Evolutionary conservation across 1,140 invertebrate species (phyloP), one percentile per base, ranked within the genome.

Genomic region (Pteromalus puparum): DNA sequence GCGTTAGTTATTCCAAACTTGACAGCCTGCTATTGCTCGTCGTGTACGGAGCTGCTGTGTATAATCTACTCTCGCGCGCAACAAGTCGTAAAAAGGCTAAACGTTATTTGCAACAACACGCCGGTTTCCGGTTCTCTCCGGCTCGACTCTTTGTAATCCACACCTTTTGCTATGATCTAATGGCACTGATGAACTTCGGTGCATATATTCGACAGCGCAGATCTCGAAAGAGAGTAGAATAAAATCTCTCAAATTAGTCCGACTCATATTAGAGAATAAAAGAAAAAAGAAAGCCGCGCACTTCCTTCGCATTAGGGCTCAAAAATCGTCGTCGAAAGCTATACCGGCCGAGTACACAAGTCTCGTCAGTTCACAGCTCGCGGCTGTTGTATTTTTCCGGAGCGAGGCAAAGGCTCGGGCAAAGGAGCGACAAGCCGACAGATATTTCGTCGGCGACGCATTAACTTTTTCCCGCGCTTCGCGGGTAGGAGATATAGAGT

Each of bases 1-100:
- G 68, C n/a, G 30, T 53, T 81, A 26, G 34, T 61, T 81, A 73
- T 81, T 73, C 28, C 48, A 48, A 73, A 53, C 65, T 81, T 73
- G 68, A 81, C 21, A 73, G 68, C 24, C 46, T 61, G 7, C 48
- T 48, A 70, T 80, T 80, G 34, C 65, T 15, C 46, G 34, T 2
- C 18, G 21, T 53, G 34, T 34, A 7, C 70, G 34, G 34, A 42
- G 30, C 26, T 73, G 38, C 70, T 61, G 12, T 72, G 30, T 72
- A n/a, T 74, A 74, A 82, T 74, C 48, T 82, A 42, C 15, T 38
- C 70, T 38, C 26, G 5, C 38, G 38, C 9, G 42, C 48, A 38
- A 82, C 42, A 61, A 61, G 7, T 28, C 70, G 30, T 48, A 81
- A 61, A 81, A 73, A 81, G 15, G 24, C 12, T 70, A 46, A 26